These are phyloP conservation scores for Tigriopus californicus DNA, from an alignment of 2,888 invertebrate genomes.

Conservation along the genomic window DNA sequence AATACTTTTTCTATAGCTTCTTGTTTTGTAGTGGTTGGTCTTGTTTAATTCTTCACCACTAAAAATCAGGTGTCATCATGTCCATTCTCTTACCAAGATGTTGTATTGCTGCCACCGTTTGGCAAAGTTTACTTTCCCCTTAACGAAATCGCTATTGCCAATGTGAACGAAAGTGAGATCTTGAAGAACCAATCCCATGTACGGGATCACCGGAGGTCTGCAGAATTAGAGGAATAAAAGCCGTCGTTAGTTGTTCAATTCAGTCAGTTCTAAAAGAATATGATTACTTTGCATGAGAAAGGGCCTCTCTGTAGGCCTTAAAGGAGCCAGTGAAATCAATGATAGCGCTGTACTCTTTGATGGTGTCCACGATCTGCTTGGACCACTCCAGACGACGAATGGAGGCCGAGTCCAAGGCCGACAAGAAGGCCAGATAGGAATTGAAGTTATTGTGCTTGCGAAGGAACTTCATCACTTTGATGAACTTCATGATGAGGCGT, in stretches of 20 bases:
- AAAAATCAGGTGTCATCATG: neutral
- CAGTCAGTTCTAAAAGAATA: too few relatives aligned
- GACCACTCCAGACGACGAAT: slow-evolving; percentile 72
- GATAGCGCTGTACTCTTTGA: slow-evolving; percentile 82
- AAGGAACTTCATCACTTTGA: slow-evolving; percentile 95
- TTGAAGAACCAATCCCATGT: slow-evolving; percentile 53
- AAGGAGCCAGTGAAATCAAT: slow-evolving; percentile 97
- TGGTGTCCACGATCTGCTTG: slow-evolving; percentile 67
- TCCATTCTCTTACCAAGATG: slow-evolving; percentile 41
- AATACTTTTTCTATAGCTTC: neutral
- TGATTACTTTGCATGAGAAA: neutral
- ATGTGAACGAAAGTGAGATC: slow-evolving; percentile 97
- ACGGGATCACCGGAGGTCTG: slow-evolving; percentile 94
- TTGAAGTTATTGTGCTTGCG: slow-evolving; percentile 96
- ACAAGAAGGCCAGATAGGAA: slow-evolving; percentile 85
- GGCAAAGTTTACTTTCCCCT: slow-evolving; percentile 76
- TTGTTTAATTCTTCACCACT: neutral
- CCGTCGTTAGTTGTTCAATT: too few relatives aligned
- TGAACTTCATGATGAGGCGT: slow-evolving; percentile 78
- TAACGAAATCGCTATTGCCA: slow-evolving; percentile 78
- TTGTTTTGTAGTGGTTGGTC: too few relatives aligned
- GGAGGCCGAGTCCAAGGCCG: slow-evolving; percentile 91
- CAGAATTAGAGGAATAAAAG: too few relatives aligned
- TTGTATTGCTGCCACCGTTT: slow-evolving; percentile 98
- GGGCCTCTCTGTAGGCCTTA: slow-evolving; percentile 78